These are phyloP conservation scores for Archocentrus centrarchus DNA, from an alignment of 2,113 vertebrate genomes.

Conservation along the genomic window DNA sequence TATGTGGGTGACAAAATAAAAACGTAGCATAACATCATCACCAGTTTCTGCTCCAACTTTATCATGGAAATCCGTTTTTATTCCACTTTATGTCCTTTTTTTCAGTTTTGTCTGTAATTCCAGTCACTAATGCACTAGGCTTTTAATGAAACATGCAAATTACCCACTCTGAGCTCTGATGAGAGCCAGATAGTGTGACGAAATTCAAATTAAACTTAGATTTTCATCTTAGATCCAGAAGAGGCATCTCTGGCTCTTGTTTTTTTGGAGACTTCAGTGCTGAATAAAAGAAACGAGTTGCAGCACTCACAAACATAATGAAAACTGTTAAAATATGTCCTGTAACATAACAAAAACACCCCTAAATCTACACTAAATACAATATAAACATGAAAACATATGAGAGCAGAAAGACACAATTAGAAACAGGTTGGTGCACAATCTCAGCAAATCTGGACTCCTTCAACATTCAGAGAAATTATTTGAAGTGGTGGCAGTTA, in stretches of 20 bases:
- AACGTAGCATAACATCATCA: neutral
- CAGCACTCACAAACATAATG: neutral
- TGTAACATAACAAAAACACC: neutral
- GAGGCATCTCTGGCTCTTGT: neutral
- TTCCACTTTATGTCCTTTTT: neutral
- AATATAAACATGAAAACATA: neutral
- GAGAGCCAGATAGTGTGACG: neutral
- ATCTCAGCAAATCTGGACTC: constrained; percentile 1
- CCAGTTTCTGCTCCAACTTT: neutral
- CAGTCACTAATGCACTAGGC: neutral
- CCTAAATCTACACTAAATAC: neutral
- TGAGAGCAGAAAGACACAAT: neutral
- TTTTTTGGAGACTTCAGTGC: neutral
- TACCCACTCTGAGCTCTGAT: neutral
- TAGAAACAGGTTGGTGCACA: neutral
- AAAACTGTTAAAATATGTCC: neutral
- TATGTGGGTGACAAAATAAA: neutral
- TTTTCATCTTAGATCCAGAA: neutral
- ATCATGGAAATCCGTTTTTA: neutral
- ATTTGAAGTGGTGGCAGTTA: neutral
- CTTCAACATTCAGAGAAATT: constrained; percentile 30
- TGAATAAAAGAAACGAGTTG: neutral
- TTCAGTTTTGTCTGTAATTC: neutral
- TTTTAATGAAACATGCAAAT: neutral
- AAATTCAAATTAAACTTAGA: neutral